Evolutionary conservation across 1,140 invertebrate genomes (phyloP).

Genomic region (Neodiprion pinetum): DNA sequence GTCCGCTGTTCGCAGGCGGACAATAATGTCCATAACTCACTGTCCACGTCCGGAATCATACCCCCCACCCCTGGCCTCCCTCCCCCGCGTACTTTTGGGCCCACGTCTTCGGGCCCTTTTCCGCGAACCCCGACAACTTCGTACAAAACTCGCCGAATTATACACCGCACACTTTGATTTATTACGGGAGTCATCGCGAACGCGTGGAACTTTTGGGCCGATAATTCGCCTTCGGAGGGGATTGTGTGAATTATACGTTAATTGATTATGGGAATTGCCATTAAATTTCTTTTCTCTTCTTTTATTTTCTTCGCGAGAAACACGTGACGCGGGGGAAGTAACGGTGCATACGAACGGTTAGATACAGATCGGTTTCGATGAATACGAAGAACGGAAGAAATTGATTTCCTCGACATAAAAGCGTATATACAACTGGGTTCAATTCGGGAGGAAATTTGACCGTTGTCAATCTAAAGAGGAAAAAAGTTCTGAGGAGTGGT

Average conservation of each 20-base stretch:
- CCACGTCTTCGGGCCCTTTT: background rate
- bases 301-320: too few species aligned
- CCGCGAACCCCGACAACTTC: background rate
- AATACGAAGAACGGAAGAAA: too few species aligned
- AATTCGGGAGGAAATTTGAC: background rate
- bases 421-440: background rate
- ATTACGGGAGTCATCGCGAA: background rate
- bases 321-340: too few species aligned
- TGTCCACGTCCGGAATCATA: constrained; percentile 31
- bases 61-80: constrained; percentile 1
- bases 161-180: background rate
- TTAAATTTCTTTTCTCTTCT: too few species aligned
- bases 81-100: background rate
- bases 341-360: too few species aligned
- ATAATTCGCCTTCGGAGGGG: background rate
- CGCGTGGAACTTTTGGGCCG: background rate
- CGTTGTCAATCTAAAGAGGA: background rate
- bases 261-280: too few species aligned
- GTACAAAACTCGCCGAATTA: background rate
- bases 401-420: too few species aligned
- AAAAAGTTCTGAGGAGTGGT: background rate
- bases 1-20: constrained; percentile 46
- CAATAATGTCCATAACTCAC: constrained; percentile 55
- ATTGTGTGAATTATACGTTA: too few species aligned
- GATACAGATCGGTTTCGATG: too few species aligned